Evolutionary conservation across 2,797 vertebrate genomes (phyloP), one percentile per base, ranked within the genome.

Genomic region (Rhinogobio ventralis): DNA sequence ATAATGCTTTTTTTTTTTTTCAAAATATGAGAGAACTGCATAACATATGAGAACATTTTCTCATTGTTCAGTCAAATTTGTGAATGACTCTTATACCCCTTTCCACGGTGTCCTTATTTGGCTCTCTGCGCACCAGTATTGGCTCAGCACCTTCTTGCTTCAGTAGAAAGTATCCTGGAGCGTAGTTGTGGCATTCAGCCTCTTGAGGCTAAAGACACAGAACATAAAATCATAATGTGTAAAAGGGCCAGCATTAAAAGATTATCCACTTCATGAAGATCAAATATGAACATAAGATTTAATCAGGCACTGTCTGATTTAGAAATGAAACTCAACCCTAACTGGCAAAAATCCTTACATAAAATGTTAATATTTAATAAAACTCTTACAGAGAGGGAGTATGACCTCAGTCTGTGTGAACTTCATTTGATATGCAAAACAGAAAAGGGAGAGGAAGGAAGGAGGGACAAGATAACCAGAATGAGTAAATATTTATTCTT

Each of bases 131-230:
- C 17, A 67, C 64, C 45, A 88, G 66, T 55, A 78, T 73, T 23
- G 84, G 76, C 1, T 91, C 88, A 71, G 74, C 75, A 2, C 91
- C 90, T 57, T 94, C 91, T 86, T 92, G 86, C 82, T 92, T 92
- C 9, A 92, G 84, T 75, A 90, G 60, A 53, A 87, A 78, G 78
- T 88, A 87, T 71, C 81, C 89, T 7, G 79, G 76, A 86, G 69
- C 51, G 62, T 66, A 90, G 79, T 90, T 71, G 80, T 78, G 83
- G 53, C 55, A 49, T 30, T 87, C 75, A n/a, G 73, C 68, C 19
- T 90, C 88, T 83, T 90, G 74, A 23, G 79, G 76, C 84, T 89
- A 7, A 79, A 62, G 4, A 82, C n/a, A 86, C n/a, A 76, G 13
- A 72, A 75, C 55, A 71, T 19, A 60, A 75, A 64, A 74, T 36